Conservation (phyloP, 2,113 vertebrate genomes). For the Bos taurus region DNA sequence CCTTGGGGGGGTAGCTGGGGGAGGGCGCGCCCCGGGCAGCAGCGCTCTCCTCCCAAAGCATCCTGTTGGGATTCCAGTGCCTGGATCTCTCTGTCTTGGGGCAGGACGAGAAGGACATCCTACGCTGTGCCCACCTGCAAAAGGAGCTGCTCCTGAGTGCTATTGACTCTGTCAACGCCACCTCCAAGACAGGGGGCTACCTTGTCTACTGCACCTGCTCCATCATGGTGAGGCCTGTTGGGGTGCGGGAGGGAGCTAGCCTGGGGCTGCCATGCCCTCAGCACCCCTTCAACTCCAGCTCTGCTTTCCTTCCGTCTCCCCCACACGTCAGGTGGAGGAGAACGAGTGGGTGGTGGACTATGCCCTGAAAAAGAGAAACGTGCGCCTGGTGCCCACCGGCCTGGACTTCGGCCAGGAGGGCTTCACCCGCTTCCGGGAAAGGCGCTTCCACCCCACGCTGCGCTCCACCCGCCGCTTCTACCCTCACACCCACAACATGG, state of each 20-base stretch:
- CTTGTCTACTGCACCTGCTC: conserved; percentile 97
- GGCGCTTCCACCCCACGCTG: conserved; percentile 93
- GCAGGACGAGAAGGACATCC: conserved; percentile 91
- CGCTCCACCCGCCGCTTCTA: conserved; percentile 90
- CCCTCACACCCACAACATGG: conserved; percentile 97
- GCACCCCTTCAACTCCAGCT: not conserved
- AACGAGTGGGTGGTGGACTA: conserved; percentile 99
- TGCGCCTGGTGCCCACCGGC: conserved; percentile 93
- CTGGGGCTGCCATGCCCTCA: rapidly evolving
- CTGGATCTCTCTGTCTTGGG: not conserved
- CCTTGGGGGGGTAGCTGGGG: not conserved
- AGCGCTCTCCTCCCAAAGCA: no score
- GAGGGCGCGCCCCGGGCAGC: not conserved
- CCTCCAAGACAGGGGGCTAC: conserved; percentile 91
- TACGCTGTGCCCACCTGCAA: conserved; percentile 93
- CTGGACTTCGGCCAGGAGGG: conserved; percentile 97
- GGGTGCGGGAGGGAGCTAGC: rapidly evolving
- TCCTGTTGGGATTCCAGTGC: not conserved
- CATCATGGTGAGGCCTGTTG: conserved; percentile 83
- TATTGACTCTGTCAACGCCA: conserved; percentile 93
- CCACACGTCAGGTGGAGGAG: conserved; percentile 89
- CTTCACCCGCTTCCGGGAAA: conserved; percentile 93
- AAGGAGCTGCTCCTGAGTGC: conserved; percentile 95
- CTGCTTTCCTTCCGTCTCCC: not conserved
- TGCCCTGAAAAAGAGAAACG: conserved; percentile 95